A percentile compares a stretch with the other conserved stretches of the same genome.
These are phyloP conservation scores for Myoxocephalus aenaeus DNA, from an alignment of 2,797 vertebrate species.

Conservation along the genomic window DNA sequence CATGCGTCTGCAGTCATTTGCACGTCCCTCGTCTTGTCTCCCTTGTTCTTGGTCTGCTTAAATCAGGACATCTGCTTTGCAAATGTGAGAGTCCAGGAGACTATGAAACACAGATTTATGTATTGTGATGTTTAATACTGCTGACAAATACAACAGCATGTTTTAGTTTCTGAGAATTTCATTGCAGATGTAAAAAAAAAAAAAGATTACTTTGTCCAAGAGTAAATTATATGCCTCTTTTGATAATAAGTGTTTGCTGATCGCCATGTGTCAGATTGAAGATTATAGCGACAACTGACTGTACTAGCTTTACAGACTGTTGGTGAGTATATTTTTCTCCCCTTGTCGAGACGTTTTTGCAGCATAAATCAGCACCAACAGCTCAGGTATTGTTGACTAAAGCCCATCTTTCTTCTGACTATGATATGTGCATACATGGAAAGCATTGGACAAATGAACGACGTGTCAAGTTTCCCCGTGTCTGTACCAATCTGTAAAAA, in stretches of 20 bases:
- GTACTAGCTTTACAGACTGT: background rate
- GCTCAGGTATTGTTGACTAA: constrained; percentile 67
- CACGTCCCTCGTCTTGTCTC: constrained; percentile 24
- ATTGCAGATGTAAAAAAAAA: constrained; percentile 17
- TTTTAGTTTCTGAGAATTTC: constrained; percentile 30
- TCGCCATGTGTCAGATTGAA: constrained; percentile 62
- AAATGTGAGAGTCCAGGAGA: constrained; percentile 65
- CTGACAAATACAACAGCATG: constrained; percentile 31
- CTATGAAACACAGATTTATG: constrained; percentile 28
- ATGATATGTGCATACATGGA: constrained; percentile 69
- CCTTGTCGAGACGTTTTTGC: constrained; percentile 49
- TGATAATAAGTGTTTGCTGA: constrained; percentile 67
- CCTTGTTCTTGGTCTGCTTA: constrained; percentile 19
- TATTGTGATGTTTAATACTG: constrained; percentile 33
- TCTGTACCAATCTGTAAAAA: constrained; percentile 79
- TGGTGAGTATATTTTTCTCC: constrained; percentile 44
- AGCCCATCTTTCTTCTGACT: constrained; percentile 53
- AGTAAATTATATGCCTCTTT: background rate
- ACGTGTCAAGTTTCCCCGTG: constrained; percentile 75
- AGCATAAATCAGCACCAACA: constrained; percentile 69
- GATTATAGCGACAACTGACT: constrained; percentile 43
- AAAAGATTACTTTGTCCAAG: background rate
- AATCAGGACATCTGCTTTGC: constrained; percentile 71
- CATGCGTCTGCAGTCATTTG: background rate
- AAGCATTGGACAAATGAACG: constrained; percentile 81